Conservation (phyloP, 2,113 vertebrate genomes). For the Trichomycterus rosablanca region DNA sequence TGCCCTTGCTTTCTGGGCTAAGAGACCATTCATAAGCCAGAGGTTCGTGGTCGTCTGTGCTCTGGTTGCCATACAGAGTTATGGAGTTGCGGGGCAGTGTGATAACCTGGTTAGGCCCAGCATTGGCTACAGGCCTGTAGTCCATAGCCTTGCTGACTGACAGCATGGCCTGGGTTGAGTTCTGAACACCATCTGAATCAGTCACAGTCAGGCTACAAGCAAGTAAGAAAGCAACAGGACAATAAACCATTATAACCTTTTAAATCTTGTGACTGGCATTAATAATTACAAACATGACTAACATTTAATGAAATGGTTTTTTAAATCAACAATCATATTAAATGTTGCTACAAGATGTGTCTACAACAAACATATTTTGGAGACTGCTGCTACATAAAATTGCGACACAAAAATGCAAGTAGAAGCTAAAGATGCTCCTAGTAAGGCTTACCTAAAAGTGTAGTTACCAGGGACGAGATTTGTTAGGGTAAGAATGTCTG, state of each 20-base stretch:
- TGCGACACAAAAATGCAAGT: too few species aligned
- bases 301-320: too few species aligned
- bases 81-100: slow-evolving; percentile 91
- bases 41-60: slow-evolving; percentile 89
- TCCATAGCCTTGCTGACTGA: slow-evolving; percentile 92
- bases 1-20: slow-evolving; percentile 90
- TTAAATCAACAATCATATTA: too few species aligned
- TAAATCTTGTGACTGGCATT: neutral
- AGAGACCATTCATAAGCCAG: slow-evolving; percentile 95
- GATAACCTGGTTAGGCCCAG: slow-evolving; percentile 90
- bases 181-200: slow-evolving; percentile 86
- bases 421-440: too few species aligned
- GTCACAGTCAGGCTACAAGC: slow-evolving; percentile 82
- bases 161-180: slow-evolving; percentile 83
- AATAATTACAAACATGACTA: neutral
- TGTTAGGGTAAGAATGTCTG: slow-evolving; percentile 79
- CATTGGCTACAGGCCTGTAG: slow-evolving; percentile 88
- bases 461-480: slow-evolving; percentile 93
- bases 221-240: neutral
- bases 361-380: neutral
- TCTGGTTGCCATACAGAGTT: slow-evolving; percentile 86
- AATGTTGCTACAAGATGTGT: neutral
- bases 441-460: slow-evolving; percentile 79
- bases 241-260: neutral
- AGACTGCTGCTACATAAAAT: neutral